Evolutionary conservation across 2,888 invertebrate species (phyloP), one percentile per base, ranked within the genome.

Genomic region (Morinoia aosen): DNA sequence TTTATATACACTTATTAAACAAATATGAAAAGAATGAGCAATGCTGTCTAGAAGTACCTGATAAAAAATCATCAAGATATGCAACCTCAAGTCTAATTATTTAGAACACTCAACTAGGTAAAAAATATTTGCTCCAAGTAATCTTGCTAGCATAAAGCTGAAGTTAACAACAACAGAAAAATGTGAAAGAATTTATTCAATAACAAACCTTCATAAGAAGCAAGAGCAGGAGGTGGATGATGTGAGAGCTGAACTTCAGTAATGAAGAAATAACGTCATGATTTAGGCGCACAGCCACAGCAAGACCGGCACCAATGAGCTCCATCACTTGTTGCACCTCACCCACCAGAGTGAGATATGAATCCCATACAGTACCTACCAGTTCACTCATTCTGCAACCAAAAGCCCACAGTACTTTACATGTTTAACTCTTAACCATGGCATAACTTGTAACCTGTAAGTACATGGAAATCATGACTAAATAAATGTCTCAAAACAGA

Each of bases 141-240:
- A 25, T 25, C 8, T 25, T 33, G 76, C 2, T 76, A 33, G 76
- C 25, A 33, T 33, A 33, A 33, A 76, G 2, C 25, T 12, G 25
- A 76, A 8, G 76, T 25, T 16, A 16, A 25, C 19, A 25, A 25
- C 76, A 76, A 5, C 5, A 14, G 58, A 64, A 64, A 76, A 33
- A 0, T 10, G 33, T 76, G 3, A 76, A 3, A 0, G 19, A 76
- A 33, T 33, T 76, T 76, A 76, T 33, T 76, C 25, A 33, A 12
- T 0, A 33, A 76, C 88, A 64, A 95, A 96, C 96, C 95, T 96
- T 96, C n/a, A 96, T 95, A 19, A 95, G 96, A 64, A 96, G 96
- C 7, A 96, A 91, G 48, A 96, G 94, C 25, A 96, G 96, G n/a
- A 96, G 95, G 48, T 96, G 96, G 25, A 96, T 95, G 48, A 96